A percentile compares a stretch with the other conserved stretches of the same genome.
These are phyloP conservation scores for Drosophila malerkotliana DNA, from an alignment of 1,140 invertebrate species.

Conservation along the genomic window DNA sequence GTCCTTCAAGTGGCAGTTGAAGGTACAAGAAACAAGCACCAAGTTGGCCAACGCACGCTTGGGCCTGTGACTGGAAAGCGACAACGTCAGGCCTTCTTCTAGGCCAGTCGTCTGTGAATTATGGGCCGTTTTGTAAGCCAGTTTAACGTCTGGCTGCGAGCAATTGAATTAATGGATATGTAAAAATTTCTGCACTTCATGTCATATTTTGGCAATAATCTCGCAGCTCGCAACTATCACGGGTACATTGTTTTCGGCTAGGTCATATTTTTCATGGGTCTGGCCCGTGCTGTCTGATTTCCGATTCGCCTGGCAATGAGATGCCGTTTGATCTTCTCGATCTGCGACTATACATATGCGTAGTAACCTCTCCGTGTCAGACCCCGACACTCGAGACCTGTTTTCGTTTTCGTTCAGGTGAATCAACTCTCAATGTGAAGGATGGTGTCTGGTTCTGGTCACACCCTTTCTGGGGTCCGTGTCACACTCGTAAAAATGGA, in stretches of 20 bases:
- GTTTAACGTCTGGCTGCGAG: constrained; percentile 38
- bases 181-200: constrained; percentile 69
- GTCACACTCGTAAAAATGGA: constrained; percentile 5
- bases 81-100: constrained; percentile 49
- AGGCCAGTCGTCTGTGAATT: constrained; percentile 76
- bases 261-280: constrained; percentile 58
- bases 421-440: constrained; percentile 75
- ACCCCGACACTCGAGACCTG: constrained; percentile 44
- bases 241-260: constrained; percentile 47
- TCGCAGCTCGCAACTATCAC: constrained; percentile 10
- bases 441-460: constrained; percentile 61
- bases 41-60: constrained; percentile 52
- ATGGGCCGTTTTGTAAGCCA: constrained; percentile 67
- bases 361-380: constrained; percentile 31
- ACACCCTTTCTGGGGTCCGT: constrained; percentile 48
- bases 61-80: constrained; percentile 1
- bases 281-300: constrained; percentile 63
- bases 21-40: constrained; percentile 29
- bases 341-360: constrained; percentile 16
- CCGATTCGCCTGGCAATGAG: constrained; percentile 74
- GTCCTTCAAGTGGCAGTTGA: constrained; percentile 73
- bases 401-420: constrained; percentile 56
- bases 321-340: constrained; percentile 70
- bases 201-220: constrained; percentile 68
- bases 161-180: constrained; percentile 71